A percentile compares a stretch with the other conserved stretches of the same genome.
Conservation (phyloP, 2,797 vertebrate species). For the Emydoidea blandingii region DNA sequence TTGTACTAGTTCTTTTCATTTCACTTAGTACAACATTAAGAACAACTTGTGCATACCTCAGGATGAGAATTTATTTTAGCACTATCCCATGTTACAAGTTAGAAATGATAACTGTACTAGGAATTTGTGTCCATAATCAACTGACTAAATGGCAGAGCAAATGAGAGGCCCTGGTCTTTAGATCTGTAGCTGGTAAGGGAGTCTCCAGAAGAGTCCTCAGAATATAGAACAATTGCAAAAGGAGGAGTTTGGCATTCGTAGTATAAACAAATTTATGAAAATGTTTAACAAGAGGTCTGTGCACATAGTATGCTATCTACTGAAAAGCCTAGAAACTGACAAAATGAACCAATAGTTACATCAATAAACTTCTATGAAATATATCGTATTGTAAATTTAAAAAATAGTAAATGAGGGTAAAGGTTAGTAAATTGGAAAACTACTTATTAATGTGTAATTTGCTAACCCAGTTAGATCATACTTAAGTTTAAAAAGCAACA, state of each 20-base stretch:
- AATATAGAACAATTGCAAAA: neutral
- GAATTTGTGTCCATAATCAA: neutral
- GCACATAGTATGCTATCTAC: neutral
- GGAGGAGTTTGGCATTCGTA: neutral
- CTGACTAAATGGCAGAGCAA: neutral
- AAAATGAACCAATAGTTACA: neutral
- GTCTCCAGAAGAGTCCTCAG: neutral
- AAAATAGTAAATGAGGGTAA: neutral
- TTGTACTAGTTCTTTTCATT: neutral
- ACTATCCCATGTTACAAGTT: neutral
- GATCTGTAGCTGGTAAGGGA: neutral
- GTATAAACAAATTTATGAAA: neutral
- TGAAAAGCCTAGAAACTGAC: neutral
- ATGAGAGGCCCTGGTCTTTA: neutral
- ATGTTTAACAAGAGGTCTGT: neutral
- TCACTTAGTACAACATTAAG: neutral
- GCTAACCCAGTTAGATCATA: neutral
- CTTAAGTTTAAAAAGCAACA: neutral
- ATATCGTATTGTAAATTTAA: neutral
- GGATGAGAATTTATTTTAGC: slow-evolving; percentile 33
- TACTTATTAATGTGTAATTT: neutral
- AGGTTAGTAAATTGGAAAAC: neutral
- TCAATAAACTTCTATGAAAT: neutral
- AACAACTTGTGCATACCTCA: neutral
- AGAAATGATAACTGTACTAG: neutral